Percentiles rank a stretch among this genome's conserved stretches.
These are phyloP conservation scores for Zoroaster sp. DNA, from an alignment of 53 echinoderm and acorn worm species.

Conservation along the genomic window DNA sequence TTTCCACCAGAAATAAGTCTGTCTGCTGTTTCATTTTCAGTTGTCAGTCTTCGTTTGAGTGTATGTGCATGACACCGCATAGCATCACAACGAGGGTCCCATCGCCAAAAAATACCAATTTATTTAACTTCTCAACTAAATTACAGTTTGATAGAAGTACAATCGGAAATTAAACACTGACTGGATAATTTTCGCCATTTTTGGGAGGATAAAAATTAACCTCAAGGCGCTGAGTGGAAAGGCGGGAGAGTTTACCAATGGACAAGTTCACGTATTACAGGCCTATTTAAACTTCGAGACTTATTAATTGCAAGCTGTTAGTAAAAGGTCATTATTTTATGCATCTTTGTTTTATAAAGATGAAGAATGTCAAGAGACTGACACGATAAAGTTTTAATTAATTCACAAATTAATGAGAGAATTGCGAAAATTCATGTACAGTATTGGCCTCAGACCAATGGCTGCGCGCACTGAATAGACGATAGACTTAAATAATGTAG, in stretches of 20 bases:
- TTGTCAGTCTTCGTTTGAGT: neutral
- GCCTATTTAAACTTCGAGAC: neutral
- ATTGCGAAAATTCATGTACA: no score
- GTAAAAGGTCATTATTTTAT: neutral
- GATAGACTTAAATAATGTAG: no score
- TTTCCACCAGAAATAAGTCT: neutral
- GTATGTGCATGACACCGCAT: neutral
- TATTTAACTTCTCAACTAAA: neutral
- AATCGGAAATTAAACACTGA: slow-evolving; percentile 56
- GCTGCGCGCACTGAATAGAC: no score
- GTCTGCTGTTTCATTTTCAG: neutral
- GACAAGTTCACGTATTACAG: neutral
- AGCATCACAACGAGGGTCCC: neutral
- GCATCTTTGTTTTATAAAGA: no score
- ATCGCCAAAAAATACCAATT: slow-evolving; percentile 1
- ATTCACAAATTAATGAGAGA: no score
- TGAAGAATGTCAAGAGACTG: no score
- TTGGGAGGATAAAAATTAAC: neutral
- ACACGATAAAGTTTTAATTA: no score
- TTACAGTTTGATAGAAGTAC: neutral
- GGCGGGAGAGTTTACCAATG: neutral
- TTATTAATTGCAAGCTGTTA: slow-evolving; percentile 20
- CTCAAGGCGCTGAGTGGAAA: neutral
- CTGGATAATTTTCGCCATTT: neutral
- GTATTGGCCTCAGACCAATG: no score